A percentile compares a stretch with the other conserved stretches of the same genome.
Evolutionary conservation across 2,797 vertebrate genomes (phyloP).

Genomic region (Galago senegalensis): DNA sequence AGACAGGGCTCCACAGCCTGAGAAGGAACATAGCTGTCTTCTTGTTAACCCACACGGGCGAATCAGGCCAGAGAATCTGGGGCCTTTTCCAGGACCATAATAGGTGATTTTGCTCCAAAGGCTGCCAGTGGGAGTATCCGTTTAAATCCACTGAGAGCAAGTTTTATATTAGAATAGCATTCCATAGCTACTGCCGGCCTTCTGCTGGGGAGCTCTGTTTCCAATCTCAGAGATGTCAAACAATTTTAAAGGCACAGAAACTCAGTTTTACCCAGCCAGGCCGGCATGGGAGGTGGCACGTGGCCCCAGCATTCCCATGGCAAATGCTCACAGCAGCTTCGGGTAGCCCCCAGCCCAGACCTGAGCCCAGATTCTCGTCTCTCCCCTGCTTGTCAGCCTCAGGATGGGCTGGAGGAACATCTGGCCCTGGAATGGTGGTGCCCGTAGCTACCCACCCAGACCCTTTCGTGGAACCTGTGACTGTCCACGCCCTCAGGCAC

Average conservation of each 20-base stretch:
- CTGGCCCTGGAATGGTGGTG: not conserved
- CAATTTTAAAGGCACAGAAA: slow-evolving; percentile 77
- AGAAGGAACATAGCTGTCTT: not conserved
- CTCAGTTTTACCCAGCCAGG: not conserved
- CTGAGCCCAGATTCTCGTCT: not conserved
- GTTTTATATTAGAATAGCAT: slow-evolving; percentile 77
- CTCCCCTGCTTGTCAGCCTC: not conserved
- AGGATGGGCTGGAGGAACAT: not conserved
- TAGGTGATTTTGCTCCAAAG: slow-evolving; percentile 85
- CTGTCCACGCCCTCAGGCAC: not conserved
- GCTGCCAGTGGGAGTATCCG: slow-evolving; percentile 65
- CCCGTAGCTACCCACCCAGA: not conserved
- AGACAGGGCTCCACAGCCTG: not conserved
- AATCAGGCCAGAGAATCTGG: slow-evolving; percentile 61
- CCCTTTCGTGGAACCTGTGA: not conserved
- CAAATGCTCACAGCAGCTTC: not conserved
- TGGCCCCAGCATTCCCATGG: not conserved
- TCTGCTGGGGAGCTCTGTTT: slow-evolving; percentile 80
- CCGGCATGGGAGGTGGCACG: not conserved
- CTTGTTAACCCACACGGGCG: not conserved
- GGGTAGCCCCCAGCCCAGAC: accelerated
- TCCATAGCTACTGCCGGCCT: slow-evolving; percentile 70
- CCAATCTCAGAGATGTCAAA: slow-evolving; percentile 77
- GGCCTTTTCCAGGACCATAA: slow-evolving; percentile 86
- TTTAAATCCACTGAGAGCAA: slow-evolving; percentile 56